Base-by-base conservation (phyloP, 1,140 invertebrate species). In the Antheraea pernyi region DNA sequence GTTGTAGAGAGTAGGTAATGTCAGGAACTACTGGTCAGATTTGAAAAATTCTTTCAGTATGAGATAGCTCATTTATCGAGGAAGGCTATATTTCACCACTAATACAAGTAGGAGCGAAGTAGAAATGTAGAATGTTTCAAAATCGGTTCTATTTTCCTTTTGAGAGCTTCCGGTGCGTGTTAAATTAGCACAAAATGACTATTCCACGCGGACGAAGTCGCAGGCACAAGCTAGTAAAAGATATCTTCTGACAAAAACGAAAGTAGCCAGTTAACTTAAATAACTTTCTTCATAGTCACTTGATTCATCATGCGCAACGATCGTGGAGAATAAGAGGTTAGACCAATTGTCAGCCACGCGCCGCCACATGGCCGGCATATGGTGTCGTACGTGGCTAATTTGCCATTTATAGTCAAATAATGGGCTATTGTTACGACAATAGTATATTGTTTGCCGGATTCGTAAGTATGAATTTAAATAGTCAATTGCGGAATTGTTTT, bases 301-400 rank as follows among this genome's bases (percentile, higher is more conserved):
- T 53, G 46, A 13, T 53, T n/a, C 1, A 16, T 53, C 46, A n/a
- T 13, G 46, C 46, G 10, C 46, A 16, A 16, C 60, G 76, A 71
- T 73, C 79, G 72, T 82, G 73, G 76, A 79, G 70, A 74, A 75
- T 77, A 77, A 68, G 72, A 73, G 71, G 65, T 62, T 61, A 53
- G 46, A 6, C 46, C 46, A 69, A 59, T 67, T 65, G 62, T 66
- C n/a, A 3, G 37, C 36, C 11, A 64, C 65, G 30, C 58, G 48
- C 22, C 53, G 68, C 75, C 75, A 84, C 80, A 82, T 82, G 82
- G 71, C 73, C n/a, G 72, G 69, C 81, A 83, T 78, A 83, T 83
- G 81, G 75, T 68, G 61, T 36, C 48, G 42, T 65, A 70, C 70
- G 69, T 71, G 61, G 68, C 70, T 19, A 67, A 37, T 71, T 63